phyloP scores from a whole-genome alignment of 2,888 invertebrate species.

The Neria commutata region DNA sequence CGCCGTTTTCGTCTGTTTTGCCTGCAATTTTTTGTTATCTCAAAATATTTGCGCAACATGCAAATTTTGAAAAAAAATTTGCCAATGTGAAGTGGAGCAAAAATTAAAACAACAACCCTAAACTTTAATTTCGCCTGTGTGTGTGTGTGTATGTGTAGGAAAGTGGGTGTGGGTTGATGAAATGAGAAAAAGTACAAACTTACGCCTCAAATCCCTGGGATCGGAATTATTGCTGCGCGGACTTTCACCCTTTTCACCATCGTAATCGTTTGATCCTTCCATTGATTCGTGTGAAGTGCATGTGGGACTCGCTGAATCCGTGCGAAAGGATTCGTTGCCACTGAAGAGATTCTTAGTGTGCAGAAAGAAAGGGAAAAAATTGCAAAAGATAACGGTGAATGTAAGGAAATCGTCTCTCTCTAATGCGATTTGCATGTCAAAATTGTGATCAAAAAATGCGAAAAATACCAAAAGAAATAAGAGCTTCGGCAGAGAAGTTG shows the following conservation, averaged over 20 bases:
- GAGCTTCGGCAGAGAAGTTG: background rate
- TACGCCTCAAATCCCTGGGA: conserved; percentile 67
- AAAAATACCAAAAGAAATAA: background rate
- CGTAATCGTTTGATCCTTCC: conserved; percentile 67
- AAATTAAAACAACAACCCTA: conserved; percentile 3
- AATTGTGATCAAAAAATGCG: conserved; percentile 1
- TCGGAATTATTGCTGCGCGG: conserved; percentile 62
- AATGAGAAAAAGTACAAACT: conserved; percentile 56
- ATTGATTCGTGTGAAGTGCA: conserved; percentile 68
- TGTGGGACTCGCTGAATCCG: conserved; percentile 69
- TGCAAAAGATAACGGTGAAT: background rate
- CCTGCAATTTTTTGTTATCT: conserved; percentile 25
- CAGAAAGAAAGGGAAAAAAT: conserved; percentile 25
- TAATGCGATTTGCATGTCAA: background rate
- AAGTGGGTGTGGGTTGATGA: too few relatives aligned
- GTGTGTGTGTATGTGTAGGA: too few relatives aligned
- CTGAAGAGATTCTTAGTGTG: conserved; percentile 57
- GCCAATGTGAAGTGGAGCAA: conserved; percentile 17
- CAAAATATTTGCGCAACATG: conserved; percentile 37
- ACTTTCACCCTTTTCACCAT: conserved; percentile 65
- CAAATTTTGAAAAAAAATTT: conserved; percentile 39
- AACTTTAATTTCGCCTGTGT: too few relatives aligned
- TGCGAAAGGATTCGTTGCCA: conserved; percentile 64
- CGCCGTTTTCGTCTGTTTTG: conserved; percentile 1
- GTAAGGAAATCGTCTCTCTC: background rate